Evolutionary conservation across 1,140 invertebrate genomes (phyloP).

Genomic region (Tetraneura akinire): DNA sequence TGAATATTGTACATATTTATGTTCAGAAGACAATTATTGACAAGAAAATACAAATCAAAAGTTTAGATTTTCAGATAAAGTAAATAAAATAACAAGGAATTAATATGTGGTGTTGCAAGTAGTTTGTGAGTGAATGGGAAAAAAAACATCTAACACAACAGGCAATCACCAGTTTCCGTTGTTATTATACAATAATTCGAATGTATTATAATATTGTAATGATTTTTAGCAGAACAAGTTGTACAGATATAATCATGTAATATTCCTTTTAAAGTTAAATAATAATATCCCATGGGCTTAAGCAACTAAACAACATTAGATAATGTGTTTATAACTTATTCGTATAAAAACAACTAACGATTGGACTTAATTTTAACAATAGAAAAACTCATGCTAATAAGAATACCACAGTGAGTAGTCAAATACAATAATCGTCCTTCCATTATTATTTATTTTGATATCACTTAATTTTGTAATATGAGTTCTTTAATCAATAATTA

Average conservation of each 20-base stretch:
- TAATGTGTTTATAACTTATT: neutral
- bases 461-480: neutral
- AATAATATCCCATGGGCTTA: neutral
- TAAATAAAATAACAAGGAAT: too few relatives aligned
- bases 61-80: too few relatives aligned
- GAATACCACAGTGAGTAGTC: conserved; percentile 3
- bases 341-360: neutral
- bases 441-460: neutral
- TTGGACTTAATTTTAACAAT: neutral
- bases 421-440: neutral
- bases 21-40: too few relatives aligned
- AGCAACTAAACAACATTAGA: neutral
- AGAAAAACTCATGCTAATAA: neutral
- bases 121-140: neutral
- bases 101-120: neutral
- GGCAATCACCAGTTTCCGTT: neutral
- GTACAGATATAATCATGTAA: neutral
- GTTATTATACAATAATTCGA: neutral
- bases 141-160: neutral
- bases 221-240: neutral
- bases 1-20: too few relatives aligned
- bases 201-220: neutral
- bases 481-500: neutral
- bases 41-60: too few relatives aligned
- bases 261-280: neutral